Evolutionary conservation across 1,140 invertebrate genomes (phyloP).

Genomic region (Rhopalosiphum maidis): DNA sequence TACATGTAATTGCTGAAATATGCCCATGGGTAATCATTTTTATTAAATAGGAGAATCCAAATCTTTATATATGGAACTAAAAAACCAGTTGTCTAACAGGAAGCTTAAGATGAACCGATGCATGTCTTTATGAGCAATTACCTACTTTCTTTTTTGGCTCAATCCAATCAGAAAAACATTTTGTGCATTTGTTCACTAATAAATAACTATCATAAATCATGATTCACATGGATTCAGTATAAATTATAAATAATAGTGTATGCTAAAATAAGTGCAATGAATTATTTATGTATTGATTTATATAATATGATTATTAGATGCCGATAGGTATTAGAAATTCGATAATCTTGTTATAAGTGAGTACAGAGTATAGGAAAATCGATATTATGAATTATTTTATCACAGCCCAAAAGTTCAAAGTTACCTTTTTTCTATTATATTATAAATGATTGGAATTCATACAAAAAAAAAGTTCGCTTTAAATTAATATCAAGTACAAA

Average conservation of each 20-base stretch:
- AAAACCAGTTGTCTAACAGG: slow-evolving; percentile 53
- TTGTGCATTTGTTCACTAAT: not conserved
- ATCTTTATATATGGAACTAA: not conserved
- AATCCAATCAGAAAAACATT: not conserved
- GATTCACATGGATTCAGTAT: not conserved
- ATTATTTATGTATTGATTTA: not conserved
- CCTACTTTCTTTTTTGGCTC: slow-evolving; percentile 32
- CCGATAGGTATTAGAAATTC: too few relatives aligned
- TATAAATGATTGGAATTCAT: too few relatives aligned
- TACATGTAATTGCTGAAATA: not conserved
- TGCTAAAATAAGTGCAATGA: not conserved
- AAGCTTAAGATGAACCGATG: slow-evolving; percentile 37
- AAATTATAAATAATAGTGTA: not conserved
- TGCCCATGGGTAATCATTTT: not conserved
- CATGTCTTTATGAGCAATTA: slow-evolving; percentile 41
- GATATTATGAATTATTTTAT: too few relatives aligned
- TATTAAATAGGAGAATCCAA: not conserved
- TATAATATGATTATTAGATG: not conserved
- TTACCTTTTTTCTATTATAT: too few relatives aligned
- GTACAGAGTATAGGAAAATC: not conserved
- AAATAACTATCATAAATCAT: not conserved
- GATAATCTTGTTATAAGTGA: not conserved
- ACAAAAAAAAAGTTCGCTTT: too few relatives aligned
- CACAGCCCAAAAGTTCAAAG: too few relatives aligned
- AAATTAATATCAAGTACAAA: too few relatives aligned